Conservation (phyloP, 2,113 vertebrate genomes). For the Larimichthys polyactis region DNA sequence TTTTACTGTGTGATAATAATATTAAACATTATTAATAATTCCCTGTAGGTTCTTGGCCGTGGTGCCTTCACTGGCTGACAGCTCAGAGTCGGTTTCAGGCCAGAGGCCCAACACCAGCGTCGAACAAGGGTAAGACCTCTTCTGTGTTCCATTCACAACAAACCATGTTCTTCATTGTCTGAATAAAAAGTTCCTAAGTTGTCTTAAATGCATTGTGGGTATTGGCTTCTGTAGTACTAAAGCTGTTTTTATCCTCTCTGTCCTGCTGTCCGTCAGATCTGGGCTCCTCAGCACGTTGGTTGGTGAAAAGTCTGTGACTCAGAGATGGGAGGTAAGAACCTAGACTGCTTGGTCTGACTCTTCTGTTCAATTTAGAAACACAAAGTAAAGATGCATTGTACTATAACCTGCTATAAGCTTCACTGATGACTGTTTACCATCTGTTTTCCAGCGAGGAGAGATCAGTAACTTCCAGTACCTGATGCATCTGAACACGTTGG, state of each 20-base stretch:
- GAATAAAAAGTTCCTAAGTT: background rate
- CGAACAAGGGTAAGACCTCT: slow-evolving; percentile 91
- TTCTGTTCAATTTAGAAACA: background rate
- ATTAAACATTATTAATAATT: background rate
- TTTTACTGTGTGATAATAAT: background rate
- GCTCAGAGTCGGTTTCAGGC: slow-evolving; percentile 97
- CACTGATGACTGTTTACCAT: background rate
- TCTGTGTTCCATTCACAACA: rapidly evolving
- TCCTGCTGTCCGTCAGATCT: slow-evolving; percentile 84
- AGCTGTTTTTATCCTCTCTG: background rate
- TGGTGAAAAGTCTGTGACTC: slow-evolving; percentile 97
- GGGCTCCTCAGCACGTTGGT: slow-evolving; percentile 97
- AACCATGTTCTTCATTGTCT: background rate
- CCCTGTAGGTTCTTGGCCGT: slow-evolving; percentile 94
- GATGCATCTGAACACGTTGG: slow-evolving; percentile 99
- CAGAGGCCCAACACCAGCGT: slow-evolving; percentile 98
- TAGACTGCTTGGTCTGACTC: background rate
- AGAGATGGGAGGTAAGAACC: slow-evolving; percentile 95
- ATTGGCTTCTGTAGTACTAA: background rate
- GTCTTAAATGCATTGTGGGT: background rate
- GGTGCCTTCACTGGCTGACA: slow-evolving; percentile 96
- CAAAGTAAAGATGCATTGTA: background rate
- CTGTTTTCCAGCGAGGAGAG: slow-evolving; percentile 91
- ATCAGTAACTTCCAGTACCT: slow-evolving; percentile 99
- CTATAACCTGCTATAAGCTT: too few relatives aligned